These are phyloP conservation scores for Cotesia chilonis DNA, from an alignment of 1,140 invertebrate species.

Conservation along the genomic window DNA sequence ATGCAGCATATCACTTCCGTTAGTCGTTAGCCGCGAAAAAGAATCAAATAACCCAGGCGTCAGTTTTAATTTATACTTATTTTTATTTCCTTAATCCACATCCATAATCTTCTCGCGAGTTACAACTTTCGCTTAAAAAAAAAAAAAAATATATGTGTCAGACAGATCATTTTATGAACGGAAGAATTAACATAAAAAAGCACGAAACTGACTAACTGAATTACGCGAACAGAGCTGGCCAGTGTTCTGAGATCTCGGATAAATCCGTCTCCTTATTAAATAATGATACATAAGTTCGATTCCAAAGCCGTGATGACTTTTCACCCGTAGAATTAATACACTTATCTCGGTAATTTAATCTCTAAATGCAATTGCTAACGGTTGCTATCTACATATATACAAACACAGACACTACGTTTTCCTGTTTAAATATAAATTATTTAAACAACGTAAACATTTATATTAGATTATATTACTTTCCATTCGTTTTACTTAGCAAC, in stretches of 20 bases:
- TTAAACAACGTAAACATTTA: background rate
- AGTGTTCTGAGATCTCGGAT: conserved; percentile 18
- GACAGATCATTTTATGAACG: conserved; percentile 8
- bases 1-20: conserved; percentile 39
- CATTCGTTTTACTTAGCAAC: conserved; percentile 9
- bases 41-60: conserved; percentile 5
- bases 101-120: background rate
- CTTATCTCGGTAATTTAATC: conserved; percentile 45
- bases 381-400: conserved; percentile 16
- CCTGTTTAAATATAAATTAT: background rate
- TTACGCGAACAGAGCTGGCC: conserved; percentile 33
- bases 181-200: conserved; percentile 21
- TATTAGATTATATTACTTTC: background rate
- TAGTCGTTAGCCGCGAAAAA: conserved; percentile 22
- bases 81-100: background rate
- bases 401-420: background rate
- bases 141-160: conserved; percentile 8
- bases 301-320: background rate
- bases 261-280: conserved; percentile 19
- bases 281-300: conserved; percentile 28
- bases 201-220: conserved; percentile 18
- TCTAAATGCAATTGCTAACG: conserved; percentile 33
- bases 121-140: conserved; percentile 5
- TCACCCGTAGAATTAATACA: conserved; percentile 26
- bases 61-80: no score